These are phyloP conservation scores for Tachina fera DNA, from an alignment of 2,888 invertebrate genomes.

Conservation along the genomic window DNA sequence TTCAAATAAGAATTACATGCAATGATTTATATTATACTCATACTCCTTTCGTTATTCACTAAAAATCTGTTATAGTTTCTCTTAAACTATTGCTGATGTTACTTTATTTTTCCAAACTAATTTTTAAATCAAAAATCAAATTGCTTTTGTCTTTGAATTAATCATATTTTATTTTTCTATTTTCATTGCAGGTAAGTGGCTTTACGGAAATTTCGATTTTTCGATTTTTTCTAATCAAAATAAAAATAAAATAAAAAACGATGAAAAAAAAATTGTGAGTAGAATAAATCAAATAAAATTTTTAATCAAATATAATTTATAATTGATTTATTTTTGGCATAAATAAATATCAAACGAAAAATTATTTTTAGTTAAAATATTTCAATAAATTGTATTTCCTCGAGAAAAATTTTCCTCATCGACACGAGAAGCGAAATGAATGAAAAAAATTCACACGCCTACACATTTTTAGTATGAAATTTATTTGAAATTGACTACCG, in stretches of 20 bases:
- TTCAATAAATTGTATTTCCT: constrained; percentile 26
- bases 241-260: not conserved
- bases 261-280: constrained; percentile 18
- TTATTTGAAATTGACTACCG: constrained; percentile 37
- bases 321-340: constrained; percentile 68
- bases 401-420: constrained; percentile 19
- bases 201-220: constrained; percentile 44
- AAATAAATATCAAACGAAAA: constrained; percentile 46
- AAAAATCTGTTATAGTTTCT: not conserved
- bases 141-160: not conserved
- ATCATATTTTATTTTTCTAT: constrained; percentile 40
- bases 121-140: not conserved
- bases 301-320: constrained; percentile 37
- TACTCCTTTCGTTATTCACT: too few relatives aligned
- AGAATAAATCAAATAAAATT: constrained; percentile 38
- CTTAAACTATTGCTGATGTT: too few relatives aligned
- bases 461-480: constrained; percentile 43
- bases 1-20: too few relatives aligned
- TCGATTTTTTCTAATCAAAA: constrained; percentile 7
- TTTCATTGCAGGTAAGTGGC: constrained; percentile 72
- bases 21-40: too few relatives aligned
- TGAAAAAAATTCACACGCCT: constrained; percentile 68
- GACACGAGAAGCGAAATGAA: constrained; percentile 33
- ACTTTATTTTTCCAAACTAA: not conserved
- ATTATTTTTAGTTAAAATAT: constrained; percentile 39